Evolutionary conservation across 2,888 invertebrate species (phyloP), one percentile per base, ranked within the genome.

Genomic region (Dolichopus griseipennis): DNA sequence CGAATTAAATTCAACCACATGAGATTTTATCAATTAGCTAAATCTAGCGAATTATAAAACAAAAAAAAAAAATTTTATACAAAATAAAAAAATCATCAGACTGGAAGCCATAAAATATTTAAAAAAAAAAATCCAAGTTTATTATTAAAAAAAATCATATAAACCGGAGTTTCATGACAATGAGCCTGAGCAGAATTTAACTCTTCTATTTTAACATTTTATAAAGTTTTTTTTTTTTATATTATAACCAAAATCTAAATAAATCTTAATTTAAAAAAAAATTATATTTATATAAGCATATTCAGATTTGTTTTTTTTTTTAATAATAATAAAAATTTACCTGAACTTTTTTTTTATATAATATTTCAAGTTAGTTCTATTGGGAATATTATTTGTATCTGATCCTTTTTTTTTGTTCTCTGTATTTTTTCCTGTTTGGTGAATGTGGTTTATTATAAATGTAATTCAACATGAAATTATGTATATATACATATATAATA

Each of bases 71-170:
- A 52, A 37, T 10, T 6, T 8, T 8, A 37, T 8, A 8, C 10
- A 52, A 52, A 52, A 52, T 18, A 52, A 52, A 27, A n/a, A 18
- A 63, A 27, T 63, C 63, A 63, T 63, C 63, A 63, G 63, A 63
- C 63, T 63, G 63, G 63, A 63, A 63, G 63, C 12, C n/a, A 63
- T 63, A 63, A 63, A 63, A 63, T 15, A 63, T 63, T 63, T 63
- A 63, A 63, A 27, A 62, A 61, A 61, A 18, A n/a, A 20, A n/a
- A 5, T n/a, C n/a, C 18, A 20, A 21, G 21, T 27, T 27, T 27
- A 27, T 27, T 27, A 27, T 27, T 27, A 4, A 10, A 61, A 61
- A 61, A 61, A n/a, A 61, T 34, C 34, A 34, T 34, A 34, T 37
- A 37, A 7, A 10, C 37, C 8, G 12, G 8, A 7, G 1, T 18